Percentiles rank a stretch among this genome's conserved stretches.
Conservation (phyloP, 2,113 vertebrate genomes). For the Pseudorasbora parva region DNA sequence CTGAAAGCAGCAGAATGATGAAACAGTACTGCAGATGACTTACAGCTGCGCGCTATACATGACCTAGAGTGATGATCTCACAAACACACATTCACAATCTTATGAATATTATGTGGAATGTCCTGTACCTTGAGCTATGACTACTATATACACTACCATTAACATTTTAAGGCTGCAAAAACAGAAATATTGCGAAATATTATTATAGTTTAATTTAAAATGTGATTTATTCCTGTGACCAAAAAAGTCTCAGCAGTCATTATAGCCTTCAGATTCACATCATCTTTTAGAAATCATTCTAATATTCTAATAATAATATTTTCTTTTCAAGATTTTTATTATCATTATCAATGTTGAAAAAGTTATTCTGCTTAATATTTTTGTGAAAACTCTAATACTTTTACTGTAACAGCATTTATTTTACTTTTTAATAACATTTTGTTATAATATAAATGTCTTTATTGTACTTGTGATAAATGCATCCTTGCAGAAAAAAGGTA, state of each 20-base stretch:
- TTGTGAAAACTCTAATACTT: no score
- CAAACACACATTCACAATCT: background rate
- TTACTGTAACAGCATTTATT: no score
- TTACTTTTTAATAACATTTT: no score
- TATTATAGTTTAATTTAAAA: background rate
- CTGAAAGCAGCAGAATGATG: conserved; percentile 44
- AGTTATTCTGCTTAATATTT: no score
- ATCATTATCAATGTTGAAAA: no score
- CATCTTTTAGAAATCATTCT: no score
- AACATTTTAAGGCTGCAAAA: background rate
- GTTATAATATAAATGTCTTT: background rate
- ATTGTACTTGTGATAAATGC: background rate
- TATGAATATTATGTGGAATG: background rate
- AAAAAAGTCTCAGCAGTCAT: background rate
- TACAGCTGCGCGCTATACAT: conserved; percentile 32
- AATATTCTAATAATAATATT: no score
- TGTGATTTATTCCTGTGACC: no score
- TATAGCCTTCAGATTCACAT: background rate
- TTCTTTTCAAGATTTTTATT: no score
- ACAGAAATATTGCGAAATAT: background rate
- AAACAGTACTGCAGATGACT: conserved; percentile 42
- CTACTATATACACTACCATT: background rate
- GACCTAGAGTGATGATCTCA: background rate
- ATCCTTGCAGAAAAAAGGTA: background rate
- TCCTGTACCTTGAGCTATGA: background rate